These are phyloP conservation scores for Saccopteryx leptura DNA, from an alignment of 2,113 vertebrate genomes.

Conservation along the genomic window DNA sequence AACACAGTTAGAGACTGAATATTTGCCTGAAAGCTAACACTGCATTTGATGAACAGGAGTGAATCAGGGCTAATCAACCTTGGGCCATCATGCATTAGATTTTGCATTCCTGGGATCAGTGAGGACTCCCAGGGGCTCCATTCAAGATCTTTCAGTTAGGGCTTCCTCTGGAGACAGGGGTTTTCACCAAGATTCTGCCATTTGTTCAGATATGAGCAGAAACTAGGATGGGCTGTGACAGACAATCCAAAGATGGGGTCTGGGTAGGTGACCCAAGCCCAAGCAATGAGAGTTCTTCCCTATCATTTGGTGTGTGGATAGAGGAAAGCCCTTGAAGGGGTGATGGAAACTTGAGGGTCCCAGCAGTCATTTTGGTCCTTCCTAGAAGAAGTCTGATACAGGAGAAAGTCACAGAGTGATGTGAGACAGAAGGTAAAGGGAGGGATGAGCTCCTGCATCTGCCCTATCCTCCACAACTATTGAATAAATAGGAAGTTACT, in stretches of 20 bases:
- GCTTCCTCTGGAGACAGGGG: neutral
- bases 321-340: neutral
- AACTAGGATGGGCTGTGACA: accelerated
- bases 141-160: neutral
- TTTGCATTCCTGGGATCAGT: neutral
- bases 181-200: slow-evolving; percentile 13
- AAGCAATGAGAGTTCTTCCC: neutral
- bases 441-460: too few relatives aligned
- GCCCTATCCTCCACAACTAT: neutral
- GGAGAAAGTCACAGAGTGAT: neutral
- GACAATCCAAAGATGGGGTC: neutral
- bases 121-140: neutral
- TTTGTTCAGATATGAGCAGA: neutral
- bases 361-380: neutral
- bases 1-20: neutral
- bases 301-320: neutral
- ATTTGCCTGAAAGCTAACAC: neutral
- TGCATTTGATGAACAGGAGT: neutral
- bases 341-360: neutral
- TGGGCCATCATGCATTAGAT: neutral
- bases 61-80: neutral
- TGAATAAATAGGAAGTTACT: neutral
- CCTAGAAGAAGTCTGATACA: neutral
- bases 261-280: neutral
- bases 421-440: neutral